Percentiles rank a stretch among this genome's conserved stretches.
Conservation (phyloP, 1,140 invertebrate species). For the Globodera rostochiensis region DNA sequence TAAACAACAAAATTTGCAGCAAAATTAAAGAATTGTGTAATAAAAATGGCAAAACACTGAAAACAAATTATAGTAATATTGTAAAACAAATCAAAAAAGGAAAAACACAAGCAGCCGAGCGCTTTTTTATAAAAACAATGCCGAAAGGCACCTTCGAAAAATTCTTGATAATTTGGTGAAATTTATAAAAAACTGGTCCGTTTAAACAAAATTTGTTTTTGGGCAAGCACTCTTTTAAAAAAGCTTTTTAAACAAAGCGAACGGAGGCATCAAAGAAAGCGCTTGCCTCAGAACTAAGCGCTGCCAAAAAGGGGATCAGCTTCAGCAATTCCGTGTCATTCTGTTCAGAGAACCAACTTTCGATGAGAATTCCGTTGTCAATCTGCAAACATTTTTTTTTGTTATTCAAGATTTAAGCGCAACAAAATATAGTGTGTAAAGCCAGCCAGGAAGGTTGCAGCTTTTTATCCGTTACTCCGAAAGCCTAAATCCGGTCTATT, state of each 20-base stretch:
- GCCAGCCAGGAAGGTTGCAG: too few relatives aligned
- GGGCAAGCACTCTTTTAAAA: slow-evolving; percentile 2
- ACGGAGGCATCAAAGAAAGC: not conserved
- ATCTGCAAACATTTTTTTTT: slow-evolving; percentile 65
- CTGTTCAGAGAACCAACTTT: slow-evolving; percentile 92
- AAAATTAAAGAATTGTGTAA: slow-evolving; percentile 10
- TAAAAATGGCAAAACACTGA: slow-evolving; percentile 22
- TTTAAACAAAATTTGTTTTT: not conserved
- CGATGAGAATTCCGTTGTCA: slow-evolving; percentile 94
- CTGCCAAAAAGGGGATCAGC: slow-evolving; percentile 87
- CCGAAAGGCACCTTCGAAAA: not conserved
- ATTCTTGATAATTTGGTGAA: not conserved
- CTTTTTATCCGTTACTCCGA: too few relatives aligned
- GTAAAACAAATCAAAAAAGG: not conserved
- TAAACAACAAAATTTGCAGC: not conserved
- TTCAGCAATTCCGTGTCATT: slow-evolving; percentile 87
- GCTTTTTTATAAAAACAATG: slow-evolving; percentile 13
- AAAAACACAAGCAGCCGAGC: not conserved
- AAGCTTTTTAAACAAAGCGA: slow-evolving; percentile 10
- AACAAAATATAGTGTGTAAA: too few relatives aligned
- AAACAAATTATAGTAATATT: not conserved
- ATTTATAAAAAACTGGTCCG: too few relatives aligned
- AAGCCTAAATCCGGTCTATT: too few relatives aligned
- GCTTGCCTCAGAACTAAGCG: slow-evolving; percentile 69
- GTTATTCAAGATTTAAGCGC: too few relatives aligned